Conservation (phyloP, 2,113 vertebrate genomes). For the Perognathus longimembris region DNA sequence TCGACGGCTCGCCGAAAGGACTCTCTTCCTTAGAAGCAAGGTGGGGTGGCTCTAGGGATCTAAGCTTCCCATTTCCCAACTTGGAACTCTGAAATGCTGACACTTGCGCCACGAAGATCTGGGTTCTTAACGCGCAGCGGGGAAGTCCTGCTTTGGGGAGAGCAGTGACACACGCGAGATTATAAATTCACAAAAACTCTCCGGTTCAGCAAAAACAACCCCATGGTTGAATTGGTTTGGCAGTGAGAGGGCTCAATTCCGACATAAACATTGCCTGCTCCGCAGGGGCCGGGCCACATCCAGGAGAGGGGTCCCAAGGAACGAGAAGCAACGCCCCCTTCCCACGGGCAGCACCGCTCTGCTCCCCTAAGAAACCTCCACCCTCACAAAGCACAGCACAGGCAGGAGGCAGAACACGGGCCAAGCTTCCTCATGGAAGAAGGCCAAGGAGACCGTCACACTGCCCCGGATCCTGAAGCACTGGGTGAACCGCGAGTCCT, state of each 20-base stretch:
- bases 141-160: not conserved
- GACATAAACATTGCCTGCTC: not conserved
- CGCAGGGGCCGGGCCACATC: rapidly evolving
- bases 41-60: not conserved
- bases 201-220: slow-evolving; percentile 34
- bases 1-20: no score
- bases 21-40: slow-evolving; percentile 11
- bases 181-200: slow-evolving; percentile 25
- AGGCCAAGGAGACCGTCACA: rapidly evolving
- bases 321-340: rapidly evolving
- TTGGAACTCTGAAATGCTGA: slow-evolving; percentile 18
- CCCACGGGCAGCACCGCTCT: no score
- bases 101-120: not conserved
- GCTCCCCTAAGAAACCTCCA: rapidly evolving
- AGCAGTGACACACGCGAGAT: not conserved
- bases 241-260: not conserved
- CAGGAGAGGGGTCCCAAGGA: not conserved
- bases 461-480: rapidly evolving
- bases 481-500: not conserved
- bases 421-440: rapidly evolving
- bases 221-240: not conserved
- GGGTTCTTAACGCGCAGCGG: not conserved
- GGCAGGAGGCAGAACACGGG: rapidly evolving
- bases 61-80: not conserved
- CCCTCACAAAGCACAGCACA: not conserved